Evolutionary conservation across 2,113 vertebrate genomes (phyloP), one percentile per base, ranked within the genome.

Genomic region (Tyto alba): DNA sequence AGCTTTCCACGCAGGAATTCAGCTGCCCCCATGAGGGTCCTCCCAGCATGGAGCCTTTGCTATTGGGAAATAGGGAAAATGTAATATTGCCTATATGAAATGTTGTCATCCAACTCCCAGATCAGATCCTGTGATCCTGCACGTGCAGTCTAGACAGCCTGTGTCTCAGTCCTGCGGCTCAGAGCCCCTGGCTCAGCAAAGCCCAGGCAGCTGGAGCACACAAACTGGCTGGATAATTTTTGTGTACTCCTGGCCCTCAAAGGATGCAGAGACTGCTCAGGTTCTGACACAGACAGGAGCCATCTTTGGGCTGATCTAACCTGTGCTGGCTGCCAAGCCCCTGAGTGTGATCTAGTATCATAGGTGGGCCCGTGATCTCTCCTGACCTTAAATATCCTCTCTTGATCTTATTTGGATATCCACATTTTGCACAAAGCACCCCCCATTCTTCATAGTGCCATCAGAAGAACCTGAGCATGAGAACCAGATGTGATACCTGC

Each of bases 121-220:
- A 62, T 53, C 69, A 73, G 89, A 93, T 89, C 43, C 92, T 93
- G 73, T 92, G 95, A 91, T 93, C 86, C 84, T 45, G 66, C 95
- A 92, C 40, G 36, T 95, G 94, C 96, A 95, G 95, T 92, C 94
- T 91, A 91, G 93, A 89, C 95, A 95, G 94, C 20, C 73, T 64
- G 32, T 25, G 86, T 76, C 69, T 95, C n/a, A 2, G 91, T 38
- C 77, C 69, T 2, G 13, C 73, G 34, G 72, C 43, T 74, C 75
- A 48, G 71, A 92, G 95, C 32, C 90, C 62, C 53, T 48, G 48
- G 16, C 57, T 20, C 3, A 4, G 77, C 66, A 81, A 60, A 78
- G 63, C 45, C 5, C 0, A 86, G 67, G 84, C 94, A 89, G 92
- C 96, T 93, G 95, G n/a, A 85, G 71, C 55, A 82, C 55, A 82